Evolutionary conservation across 2,797 vertebrate species (phyloP), one percentile per base, ranked within the genome.

Genomic region (Rhadinocentrus ornatus): DNA sequence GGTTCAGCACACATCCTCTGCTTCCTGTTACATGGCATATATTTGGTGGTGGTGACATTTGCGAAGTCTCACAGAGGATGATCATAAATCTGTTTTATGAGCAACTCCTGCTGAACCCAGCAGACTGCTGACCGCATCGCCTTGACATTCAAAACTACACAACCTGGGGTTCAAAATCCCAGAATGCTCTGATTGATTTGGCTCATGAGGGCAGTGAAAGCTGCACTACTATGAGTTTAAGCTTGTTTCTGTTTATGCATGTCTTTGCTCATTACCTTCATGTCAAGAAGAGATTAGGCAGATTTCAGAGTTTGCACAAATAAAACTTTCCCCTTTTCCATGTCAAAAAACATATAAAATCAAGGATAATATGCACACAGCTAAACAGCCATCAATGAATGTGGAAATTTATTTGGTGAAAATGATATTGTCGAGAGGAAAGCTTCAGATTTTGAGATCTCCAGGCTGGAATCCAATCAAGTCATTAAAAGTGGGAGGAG

Each of bases 391-490:
- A 18, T 50, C 31, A 35, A 58, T 37, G 7, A 59, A 80, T 76
- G 37, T 71, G 32, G 57, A 61, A 7, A 41, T 64, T 26, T 37
- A 2, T 67, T 71, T 18, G 11, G 13, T 63, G n/a, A 31, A 54
- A 34, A 61, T 50, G 50, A 48, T 15, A 24, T 60, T 46, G 52
- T 31, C 32, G 20, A 44, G 22, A 41, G 18, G 16, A 61, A 59
- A 10, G 69, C 39, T 41, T 66, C 34, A 66, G 4, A 71, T 50
- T 56, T 6, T 62, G 39, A 75, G 22, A 29, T 66, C 71, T 55
- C 22, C 75, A 76, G 69, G 81, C 84, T 91, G 85, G 88, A 85
- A 37, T 69, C 66, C 75, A 91, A 91, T 92, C 83, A 83, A 59
- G 63, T 83, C 69, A 82, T 90, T 82, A 91, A 56, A 18, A 77